Base-by-base conservation (phyloP, 2,888 invertebrate species). In the Dasysyrphus albostriatus region DNA sequence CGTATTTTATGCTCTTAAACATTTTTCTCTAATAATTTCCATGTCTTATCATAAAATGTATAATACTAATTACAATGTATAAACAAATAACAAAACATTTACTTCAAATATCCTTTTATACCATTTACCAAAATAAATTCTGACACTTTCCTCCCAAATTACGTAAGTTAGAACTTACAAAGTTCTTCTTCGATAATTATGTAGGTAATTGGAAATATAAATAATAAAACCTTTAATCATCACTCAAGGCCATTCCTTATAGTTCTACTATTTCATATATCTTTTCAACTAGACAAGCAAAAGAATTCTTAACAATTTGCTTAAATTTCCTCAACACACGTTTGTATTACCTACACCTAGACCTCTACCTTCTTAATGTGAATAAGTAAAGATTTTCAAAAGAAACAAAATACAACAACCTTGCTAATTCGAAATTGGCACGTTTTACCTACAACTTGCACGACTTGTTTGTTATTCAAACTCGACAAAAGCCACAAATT, bases 401-500 rank as follows among this genome's bases (percentile, higher is more conserved):
- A 5, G 10, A 78, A 72, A 59, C 75, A 63, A 84, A 63, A 61
- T 19, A 67, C 54, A 74, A 10, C 54, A 42, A 61, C 44, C 34
- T 37, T 58, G 16, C 24, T 49, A 16, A 56, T 47, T 58, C 67
- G 70, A 74, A 78, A 75, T 77, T 77, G 77, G 56, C 63, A 70
- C 58, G 47, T 56, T 65, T 47, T 29, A 47, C 65, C 61, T 24
- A 19, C n/a, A n/a, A n/a, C 69, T 37, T 56, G 67, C 37, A 44
- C 59, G 58, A 54, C 61, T 19, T 16, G 49, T 70, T 65, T 47
- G 47, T 56, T 58, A 67, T 67, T 37, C 56, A 70, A 59, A 54
- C 47, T 59, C 67, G 47, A 81, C 81, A 81, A 77, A 67, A 63
- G 58, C 82, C 82, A 65, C 85, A 87, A 87, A 82, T 82, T 87